Evolutionary conservation across 2,888 invertebrate species (phyloP).

Genomic region (Leucophora obtusa): DNA sequence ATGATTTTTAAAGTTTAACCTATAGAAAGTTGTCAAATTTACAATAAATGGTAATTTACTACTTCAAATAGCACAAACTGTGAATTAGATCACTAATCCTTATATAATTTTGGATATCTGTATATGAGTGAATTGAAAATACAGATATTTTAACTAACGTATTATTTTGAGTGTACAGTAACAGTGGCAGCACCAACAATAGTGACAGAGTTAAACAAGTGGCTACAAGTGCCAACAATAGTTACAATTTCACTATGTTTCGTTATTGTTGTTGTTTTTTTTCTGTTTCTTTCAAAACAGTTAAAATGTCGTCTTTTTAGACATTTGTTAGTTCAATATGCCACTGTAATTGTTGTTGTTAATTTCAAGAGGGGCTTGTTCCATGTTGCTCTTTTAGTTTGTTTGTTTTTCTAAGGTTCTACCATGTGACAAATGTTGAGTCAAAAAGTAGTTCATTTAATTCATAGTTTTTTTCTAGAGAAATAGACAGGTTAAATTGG

Average conservation of each 20-base stretch:
- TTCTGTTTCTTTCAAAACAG: constrained; percentile 42
- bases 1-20: too few relatives aligned
- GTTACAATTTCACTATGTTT: constrained; percentile 55
- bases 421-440: background rate
- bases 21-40: too few relatives aligned
- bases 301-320: constrained; percentile 62
- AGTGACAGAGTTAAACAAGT: constrained; percentile 51
- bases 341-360: constrained; percentile 35
- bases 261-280: constrained; percentile 24
- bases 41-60: too few relatives aligned
- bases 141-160: too few relatives aligned
- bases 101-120: too few relatives aligned
- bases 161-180: constrained; percentile 7
- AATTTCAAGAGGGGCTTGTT: background rate
- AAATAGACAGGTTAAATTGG: background rate
- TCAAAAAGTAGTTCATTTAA: constrained; percentile 2
- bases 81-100: too few relatives aligned
- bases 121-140: too few relatives aligned
- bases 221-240: constrained; percentile 60
- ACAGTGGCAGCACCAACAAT: constrained; percentile 30
- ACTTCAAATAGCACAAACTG: too few relatives aligned
- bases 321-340: constrained; percentile 60
- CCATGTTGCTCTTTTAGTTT: constrained; percentile 10
- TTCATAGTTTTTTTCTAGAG: background rate
- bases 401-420: background rate